Conservation (phyloP, 2,797 vertebrate species). For the Macropus fuliginosus region DNA sequence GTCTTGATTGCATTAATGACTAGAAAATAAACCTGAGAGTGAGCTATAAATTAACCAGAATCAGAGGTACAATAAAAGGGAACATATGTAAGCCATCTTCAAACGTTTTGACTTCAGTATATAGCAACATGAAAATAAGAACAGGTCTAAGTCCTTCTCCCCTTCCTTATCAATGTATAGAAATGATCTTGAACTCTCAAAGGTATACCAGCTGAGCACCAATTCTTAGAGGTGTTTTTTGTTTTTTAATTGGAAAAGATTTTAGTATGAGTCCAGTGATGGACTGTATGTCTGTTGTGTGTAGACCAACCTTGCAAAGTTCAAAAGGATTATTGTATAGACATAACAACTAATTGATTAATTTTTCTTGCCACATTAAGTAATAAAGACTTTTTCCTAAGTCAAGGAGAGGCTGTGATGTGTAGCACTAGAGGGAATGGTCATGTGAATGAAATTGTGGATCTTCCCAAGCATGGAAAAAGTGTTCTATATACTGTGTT, state of each 20-base stretch:
- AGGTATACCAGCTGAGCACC: background rate
- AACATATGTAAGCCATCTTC: conserved; percentile 54
- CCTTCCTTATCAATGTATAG: background rate
- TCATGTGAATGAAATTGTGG: background rate
- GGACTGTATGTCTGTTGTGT: background rate
- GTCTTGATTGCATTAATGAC: conserved; percentile 71
- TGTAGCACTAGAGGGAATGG: background rate
- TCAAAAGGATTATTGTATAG: background rate
- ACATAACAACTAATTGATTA: background rate
- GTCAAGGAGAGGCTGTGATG: background rate
- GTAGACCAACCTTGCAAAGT: background rate
- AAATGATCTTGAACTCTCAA: background rate
- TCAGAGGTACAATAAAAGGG: conserved; percentile 58
- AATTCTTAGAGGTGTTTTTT: background rate
- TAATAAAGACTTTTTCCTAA: background rate
- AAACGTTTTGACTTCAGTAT: conserved; percentile 44
- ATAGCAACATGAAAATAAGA: conserved; percentile 50
- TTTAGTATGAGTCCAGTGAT: background rate
- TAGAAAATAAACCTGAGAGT: conserved; percentile 71
- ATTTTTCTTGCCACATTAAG: background rate
- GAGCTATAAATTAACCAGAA: conserved; percentile 64
- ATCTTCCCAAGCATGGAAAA: background rate
- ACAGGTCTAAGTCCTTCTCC: conserved; percentile 7
- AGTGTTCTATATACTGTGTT: background rate
- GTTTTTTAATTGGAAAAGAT: background rate